Percentiles rank a stretch among this genome's conserved stretches.
These are phyloP conservation scores for Oryctes rhinoceros DNA, from an alignment of 1,140 invertebrate species.

Conservation along the genomic window DNA sequence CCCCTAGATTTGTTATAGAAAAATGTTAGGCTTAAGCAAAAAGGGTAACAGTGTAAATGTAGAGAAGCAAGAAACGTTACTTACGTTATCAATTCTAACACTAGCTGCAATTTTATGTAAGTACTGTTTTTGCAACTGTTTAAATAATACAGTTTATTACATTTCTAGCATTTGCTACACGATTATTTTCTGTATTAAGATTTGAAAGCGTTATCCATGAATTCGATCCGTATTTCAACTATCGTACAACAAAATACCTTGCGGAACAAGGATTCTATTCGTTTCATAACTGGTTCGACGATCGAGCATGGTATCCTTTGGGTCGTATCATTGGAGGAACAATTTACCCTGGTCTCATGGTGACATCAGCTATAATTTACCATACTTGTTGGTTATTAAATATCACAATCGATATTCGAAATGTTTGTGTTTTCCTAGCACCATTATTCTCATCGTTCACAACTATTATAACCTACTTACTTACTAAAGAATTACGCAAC, in stretches of 20 bases:
- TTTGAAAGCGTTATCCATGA: constrained; percentile 99
- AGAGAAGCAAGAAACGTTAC: constrained; percentile 94
- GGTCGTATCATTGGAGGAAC: constrained; percentile 97
- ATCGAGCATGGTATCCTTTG: constrained; percentile 97
- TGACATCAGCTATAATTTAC: constrained; percentile 94
- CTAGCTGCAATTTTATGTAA: constrained; percentile 93
- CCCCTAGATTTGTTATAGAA: background rate
- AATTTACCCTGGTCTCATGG: constrained; percentile 97
- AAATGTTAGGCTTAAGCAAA: background rate
- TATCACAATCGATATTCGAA: constrained; percentile 94
- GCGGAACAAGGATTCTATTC: constrained; percentile 97
- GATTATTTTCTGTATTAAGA: constrained; percentile 94
- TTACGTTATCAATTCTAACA: constrained; percentile 91
- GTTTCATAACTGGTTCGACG: constrained; percentile 99
- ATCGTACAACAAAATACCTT: constrained; percentile 93
- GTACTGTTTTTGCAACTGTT: constrained; percentile 58
- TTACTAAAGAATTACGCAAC: constrained; percentile 95
- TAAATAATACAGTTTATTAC: constrained; percentile 5
- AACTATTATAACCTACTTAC: constrained; percentile 92
- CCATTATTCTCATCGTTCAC: constrained; percentile 97
- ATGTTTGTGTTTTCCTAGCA: constrained; percentile 97
- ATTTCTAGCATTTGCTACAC: constrained; percentile 86
- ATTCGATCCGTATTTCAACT: constrained; percentile 99
- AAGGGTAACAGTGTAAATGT: constrained; percentile 60
- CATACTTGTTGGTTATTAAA: constrained; percentile 89